Base-by-base conservation (phyloP, 2,797 vertebrate species). In the Coracias cyanogaster region DNA sequence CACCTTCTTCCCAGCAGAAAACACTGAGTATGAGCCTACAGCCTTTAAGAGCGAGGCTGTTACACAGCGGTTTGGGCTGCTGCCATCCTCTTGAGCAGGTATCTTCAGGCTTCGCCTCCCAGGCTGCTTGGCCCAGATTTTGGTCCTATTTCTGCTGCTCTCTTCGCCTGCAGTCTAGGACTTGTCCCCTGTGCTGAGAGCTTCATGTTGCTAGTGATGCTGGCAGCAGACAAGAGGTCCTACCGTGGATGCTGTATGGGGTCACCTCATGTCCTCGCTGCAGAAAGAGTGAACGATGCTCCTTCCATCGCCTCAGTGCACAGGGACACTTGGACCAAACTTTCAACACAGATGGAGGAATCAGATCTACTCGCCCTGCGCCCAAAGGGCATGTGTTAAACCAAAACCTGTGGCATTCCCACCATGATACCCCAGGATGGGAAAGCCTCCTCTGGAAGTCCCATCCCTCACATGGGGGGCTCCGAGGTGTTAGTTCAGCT, bases 391-490 rank as follows among this genome's bases (percentile, higher is more conserved):
- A 25, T 1, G 1, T 3, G 11, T 21, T 11, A 48, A 81, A 66
- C 18, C 45, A 52, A 60, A 89, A 45, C 26, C 33, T 28, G 3
- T 0, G 16, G 57, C 49, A 83, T 65, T 76, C 52, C 80, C 22
- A 31, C 20, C 0, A 0, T 1, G 16, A 31, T 11, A 14, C 15
- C 15, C 19, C 0, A 0, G 61, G 57, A 33, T 0, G 5, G 12
- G 37, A 72, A 86, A 78, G n/a, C 22, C 48, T 86, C 67, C 55
- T 45, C 77, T 37, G 70, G 33, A 49, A 61, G 49, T 17, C 22
- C 41, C 67, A 54, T 11, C 69, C 43, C 15, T 3, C 22, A 29
- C 13, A 54, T 66, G 58, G 65, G 46, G 65, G 46, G 61, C 54
- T 73, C 35, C 25, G 41, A 61, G 78, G 33, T 5, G 15, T 51